These are phyloP conservation scores for Carpatolechia fugitivella DNA, from an alignment of 2,888 invertebrate genomes.

Conservation along the genomic window DNA sequence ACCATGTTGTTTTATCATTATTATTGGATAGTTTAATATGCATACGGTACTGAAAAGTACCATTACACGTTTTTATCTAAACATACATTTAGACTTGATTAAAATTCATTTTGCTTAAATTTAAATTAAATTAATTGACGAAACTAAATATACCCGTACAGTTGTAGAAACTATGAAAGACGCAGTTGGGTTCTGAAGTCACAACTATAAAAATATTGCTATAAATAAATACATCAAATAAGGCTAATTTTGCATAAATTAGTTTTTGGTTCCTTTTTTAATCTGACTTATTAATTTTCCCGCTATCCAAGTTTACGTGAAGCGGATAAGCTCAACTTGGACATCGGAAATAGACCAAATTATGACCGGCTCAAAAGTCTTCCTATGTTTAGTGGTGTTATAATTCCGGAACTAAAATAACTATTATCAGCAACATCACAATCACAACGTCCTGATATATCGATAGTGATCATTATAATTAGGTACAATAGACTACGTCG, in stretches of 20 bases:
- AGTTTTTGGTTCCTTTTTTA: too few relatives aligned
- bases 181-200: neutral
- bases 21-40: conserved; percentile 69
- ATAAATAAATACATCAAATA: neutral
- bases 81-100: conserved; percentile 53
- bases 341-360: neutral
- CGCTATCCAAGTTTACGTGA: too few relatives aligned
- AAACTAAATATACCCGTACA: conserved; percentile 41
- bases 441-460: neutral
- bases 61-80: conserved; percentile 59
- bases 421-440: too few relatives aligned
- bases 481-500: conserved; percentile 29
- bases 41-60: conserved; percentile 50
- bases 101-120: conserved; percentile 30
- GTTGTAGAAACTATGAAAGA: neutral
- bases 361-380: too few relatives aligned
- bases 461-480: conserved; percentile 31
- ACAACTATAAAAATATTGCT: neutral
- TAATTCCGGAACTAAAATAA: too few relatives aligned
- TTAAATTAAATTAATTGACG: conserved; percentile 22
- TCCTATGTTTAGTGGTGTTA: too few relatives aligned
- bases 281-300: too few relatives aligned
- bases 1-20: conserved; percentile 45
- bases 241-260: too few relatives aligned
- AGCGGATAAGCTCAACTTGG: too few relatives aligned